Evolutionary conservation across 2,113 vertebrate species (phyloP), one percentile per base, ranked within the genome.

Genomic region (Sylvia atricapilla): DNA sequence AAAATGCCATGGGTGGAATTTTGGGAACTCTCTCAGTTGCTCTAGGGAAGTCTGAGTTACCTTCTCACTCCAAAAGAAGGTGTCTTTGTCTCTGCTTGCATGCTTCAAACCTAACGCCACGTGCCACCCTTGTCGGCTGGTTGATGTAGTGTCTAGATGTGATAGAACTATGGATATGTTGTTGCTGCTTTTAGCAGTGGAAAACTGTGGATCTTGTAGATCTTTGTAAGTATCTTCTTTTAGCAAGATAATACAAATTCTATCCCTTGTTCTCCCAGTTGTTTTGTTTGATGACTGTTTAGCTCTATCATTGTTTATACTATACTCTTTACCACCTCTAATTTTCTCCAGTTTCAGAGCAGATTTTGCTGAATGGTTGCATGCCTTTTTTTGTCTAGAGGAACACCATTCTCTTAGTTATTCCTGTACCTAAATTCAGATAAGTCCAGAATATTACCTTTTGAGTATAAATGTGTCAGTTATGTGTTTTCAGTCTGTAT

Each of bases 61-160:
- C 31, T 73, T 90, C 20, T 12, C 25, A 25, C 8, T 50, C 49
- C 49, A 27, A 27, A 50, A 22, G 75, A 62, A 80, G 16, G 8
- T 64, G 46, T 43, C 18, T 72, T 62, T 55, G 41, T 72, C 63
- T 90, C 30, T 20, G 5, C 25, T 66, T 90, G 23, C 10, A 5
- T 46, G 18, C 13, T 91, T 75, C 18, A 23, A 1, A 3, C 16
- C 59, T 85, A 56, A n/a, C 80, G 18, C 19, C 1, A 0, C 44
- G 12, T 66, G 46, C 55, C 3, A 2, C 43, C 12, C 4, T 73
- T 74, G 60, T 41, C 0, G 0, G 23, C 15, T 52, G 20, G 7
- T 23, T 74, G 43, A 37, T 17, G 4, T 8, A 28, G 13, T 47
- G 7, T 67, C 70, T 59, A 28, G 43, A 13, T 44, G 22, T 67